Conservation (phyloP, 2,113 vertebrate genomes). For the Mormoops blainvillei region DNA sequence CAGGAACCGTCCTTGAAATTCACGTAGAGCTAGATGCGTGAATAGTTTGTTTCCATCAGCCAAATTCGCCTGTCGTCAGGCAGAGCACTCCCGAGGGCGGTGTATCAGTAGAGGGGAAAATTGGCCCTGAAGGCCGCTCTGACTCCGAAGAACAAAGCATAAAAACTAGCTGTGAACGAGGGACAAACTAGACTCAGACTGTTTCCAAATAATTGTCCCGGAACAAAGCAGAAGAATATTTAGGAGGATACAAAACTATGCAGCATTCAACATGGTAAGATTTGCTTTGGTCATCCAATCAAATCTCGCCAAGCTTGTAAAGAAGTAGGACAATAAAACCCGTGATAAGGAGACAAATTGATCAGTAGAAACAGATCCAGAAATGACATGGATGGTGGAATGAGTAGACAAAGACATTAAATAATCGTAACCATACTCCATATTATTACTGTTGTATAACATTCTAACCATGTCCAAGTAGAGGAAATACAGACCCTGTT, state of each 20-base stretch:
- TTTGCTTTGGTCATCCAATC: neutral
- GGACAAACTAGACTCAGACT: neutral
- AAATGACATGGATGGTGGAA: neutral
- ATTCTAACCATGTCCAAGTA: neutral
- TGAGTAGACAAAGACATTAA: neutral
- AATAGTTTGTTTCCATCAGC: constrained; percentile 38
- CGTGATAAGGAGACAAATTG: neutral
- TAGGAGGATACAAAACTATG: neutral
- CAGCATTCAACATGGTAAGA: neutral
- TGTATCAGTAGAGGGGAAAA: neutral
- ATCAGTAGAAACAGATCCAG: constrained; percentile 8
- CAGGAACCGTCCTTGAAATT: constrained; percentile 53
- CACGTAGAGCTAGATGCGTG: constrained; percentile 36
- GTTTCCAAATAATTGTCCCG: neutral
- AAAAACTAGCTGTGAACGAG: neutral
- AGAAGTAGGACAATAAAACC: neutral
- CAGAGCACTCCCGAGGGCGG: neutral
- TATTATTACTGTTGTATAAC: neutral
- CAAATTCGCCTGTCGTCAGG: neutral
- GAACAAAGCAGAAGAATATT: constrained; percentile 27
- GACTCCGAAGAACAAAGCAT: neutral
- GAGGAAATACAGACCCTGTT: neutral
- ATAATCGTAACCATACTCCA: neutral
- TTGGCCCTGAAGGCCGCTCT: neutral
- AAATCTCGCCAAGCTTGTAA: neutral